Percentiles rank a stretch among this genome's conserved stretches.
phyloP scores from a whole-genome alignment of 1,140 invertebrate genomes.

The Cydia fagiglandana region DNA sequence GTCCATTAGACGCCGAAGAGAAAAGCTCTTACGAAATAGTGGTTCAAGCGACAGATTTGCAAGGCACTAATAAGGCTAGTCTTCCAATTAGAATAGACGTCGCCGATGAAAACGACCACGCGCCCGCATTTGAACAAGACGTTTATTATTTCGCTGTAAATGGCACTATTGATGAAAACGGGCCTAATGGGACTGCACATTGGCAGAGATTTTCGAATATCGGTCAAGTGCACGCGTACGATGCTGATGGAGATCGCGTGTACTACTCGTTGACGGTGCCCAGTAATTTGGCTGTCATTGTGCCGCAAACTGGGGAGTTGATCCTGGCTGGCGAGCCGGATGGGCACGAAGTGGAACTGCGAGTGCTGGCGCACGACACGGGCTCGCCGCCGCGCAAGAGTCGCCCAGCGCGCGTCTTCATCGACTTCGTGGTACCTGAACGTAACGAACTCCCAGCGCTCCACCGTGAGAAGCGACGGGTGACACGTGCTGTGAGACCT shows the following conservation, averaged over 20 bases:
- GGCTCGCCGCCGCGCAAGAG: conserved; percentile 85
- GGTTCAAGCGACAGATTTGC: conserved; percentile 87
- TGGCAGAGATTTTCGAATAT: conserved; percentile 89
- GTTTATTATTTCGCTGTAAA: conserved; percentile 89
- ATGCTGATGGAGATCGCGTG: conserved; percentile 92
- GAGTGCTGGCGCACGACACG: conserved; percentile 90
- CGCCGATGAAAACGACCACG: conserved; percentile 94
- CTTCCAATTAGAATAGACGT: conserved; percentile 87
- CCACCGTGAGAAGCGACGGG: conserved; percentile 88
- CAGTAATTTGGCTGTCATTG: conserved; percentile 89
- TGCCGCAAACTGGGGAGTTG: conserved; percentile 94
- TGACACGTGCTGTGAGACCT: conserved; percentile 92
- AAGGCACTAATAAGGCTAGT: conserved; percentile 86
- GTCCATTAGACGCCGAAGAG: conserved; percentile 86
- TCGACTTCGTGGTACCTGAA: conserved; percentile 85
- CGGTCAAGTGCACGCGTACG: conserved; percentile 89
- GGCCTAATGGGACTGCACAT: conserved; percentile 76
- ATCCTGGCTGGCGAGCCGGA: conserved; percentile 88
- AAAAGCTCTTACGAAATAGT: conserved; percentile 85
- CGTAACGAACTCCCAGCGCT: conserved; percentile 80
- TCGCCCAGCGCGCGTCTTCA: conserved; percentile 85
- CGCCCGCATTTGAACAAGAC: conserved; percentile 87
- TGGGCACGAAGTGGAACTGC: conserved; percentile 83
- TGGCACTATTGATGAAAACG: conserved; percentile 78
- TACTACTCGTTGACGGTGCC: conserved; percentile 89